Percentiles rank a stretch among this genome's conserved stretches.
Conservation (phyloP, 2,888 invertebrate genomes). For the Ormyrus pomaceus region DNA sequence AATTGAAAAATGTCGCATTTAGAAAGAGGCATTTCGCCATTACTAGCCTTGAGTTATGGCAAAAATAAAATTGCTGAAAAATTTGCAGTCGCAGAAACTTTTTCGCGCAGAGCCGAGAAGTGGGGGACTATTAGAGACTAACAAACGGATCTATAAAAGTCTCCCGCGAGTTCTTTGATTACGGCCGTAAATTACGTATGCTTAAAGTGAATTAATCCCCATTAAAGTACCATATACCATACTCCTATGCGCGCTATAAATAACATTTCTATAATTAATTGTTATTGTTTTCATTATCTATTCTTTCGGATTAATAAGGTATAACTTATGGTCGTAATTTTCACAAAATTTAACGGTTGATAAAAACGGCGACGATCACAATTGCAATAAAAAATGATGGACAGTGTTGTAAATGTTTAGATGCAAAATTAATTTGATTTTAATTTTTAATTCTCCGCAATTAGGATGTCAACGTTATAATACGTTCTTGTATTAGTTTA, state of each 20-base stretch:
- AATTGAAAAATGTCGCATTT: neutral
- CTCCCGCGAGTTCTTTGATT: conserved; percentile 54
- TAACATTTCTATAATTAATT: conserved; percentile 51
- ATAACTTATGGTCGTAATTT: conserved; percentile 28
- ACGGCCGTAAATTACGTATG: conserved; percentile 53
- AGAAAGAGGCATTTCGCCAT: conserved; percentile 37
- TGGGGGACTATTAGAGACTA: conserved; percentile 48
- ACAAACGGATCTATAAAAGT: conserved; percentile 57
- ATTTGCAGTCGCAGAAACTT: conserved; percentile 45
- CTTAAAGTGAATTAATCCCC: conserved; percentile 55
- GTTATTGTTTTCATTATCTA: conserved; percentile 48
- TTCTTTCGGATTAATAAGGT: conserved; percentile 43
- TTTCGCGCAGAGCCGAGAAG: conserved; percentile 17
- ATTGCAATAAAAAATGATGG: too few species aligned
- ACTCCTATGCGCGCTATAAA: conserved; percentile 22
- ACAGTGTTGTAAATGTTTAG: too few species aligned
- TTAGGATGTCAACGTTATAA: too few species aligned
- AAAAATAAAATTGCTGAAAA: conserved; percentile 52
- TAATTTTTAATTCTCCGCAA: too few species aligned
- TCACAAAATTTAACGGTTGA: too few species aligned
- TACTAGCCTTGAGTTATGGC: conserved; percentile 49
- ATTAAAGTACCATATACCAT: conserved; percentile 34
- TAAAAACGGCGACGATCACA: too few species aligned
- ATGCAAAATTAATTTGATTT: too few species aligned
- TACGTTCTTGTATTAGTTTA: too few species aligned